These are phyloP conservation scores for Drosophila insularis DNA, from an alignment of 1,140 invertebrate species.

Conservation along the genomic window DNA sequence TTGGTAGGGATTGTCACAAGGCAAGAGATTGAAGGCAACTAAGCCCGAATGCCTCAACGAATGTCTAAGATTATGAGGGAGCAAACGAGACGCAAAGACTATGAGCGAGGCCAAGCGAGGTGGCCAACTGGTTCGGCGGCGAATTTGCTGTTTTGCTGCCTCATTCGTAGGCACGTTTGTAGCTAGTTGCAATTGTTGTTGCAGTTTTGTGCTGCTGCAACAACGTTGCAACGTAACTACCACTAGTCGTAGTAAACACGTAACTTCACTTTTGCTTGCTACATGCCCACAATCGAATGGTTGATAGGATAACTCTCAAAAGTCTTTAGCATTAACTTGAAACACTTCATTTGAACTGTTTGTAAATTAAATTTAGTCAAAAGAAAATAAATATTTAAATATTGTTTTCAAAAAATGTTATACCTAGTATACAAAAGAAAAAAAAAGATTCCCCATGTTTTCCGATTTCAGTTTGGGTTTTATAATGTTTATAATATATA, in stretches of 20 bases:
- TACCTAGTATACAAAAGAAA: too few species aligned
- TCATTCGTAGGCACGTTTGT: constrained; percentile 51
- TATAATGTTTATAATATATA: too few species aligned
- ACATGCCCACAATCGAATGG: too few species aligned
- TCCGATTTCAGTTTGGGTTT: too few species aligned
- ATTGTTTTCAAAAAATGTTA: too few species aligned
- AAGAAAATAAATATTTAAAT: too few species aligned
- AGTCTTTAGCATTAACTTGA: too few species aligned
- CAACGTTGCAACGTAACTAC: constrained; percentile 19
- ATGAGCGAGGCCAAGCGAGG: not conserved
- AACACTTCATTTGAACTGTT: too few species aligned
- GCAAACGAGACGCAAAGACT: constrained; percentile 5
- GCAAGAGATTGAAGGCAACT: constrained; percentile 26
- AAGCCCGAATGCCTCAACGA: constrained; percentile 38
- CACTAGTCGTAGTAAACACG: constrained; percentile 22
- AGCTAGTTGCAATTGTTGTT: constrained; percentile 16
- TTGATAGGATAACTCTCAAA: too few species aligned
- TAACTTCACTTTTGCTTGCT: constrained; percentile 4
- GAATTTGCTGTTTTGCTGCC: constrained; percentile 3
- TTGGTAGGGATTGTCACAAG: constrained; percentile 10
- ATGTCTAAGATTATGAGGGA: constrained; percentile 5
- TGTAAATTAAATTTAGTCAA: too few species aligned
- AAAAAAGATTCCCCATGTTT: too few species aligned
- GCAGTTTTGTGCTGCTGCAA: constrained; percentile 27
- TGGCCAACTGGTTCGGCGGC: constrained; percentile 49